A percentile compares a stretch with the other conserved stretches of the same genome.
Conservation (phyloP, 2,113 vertebrate species). For the Coptodon rendalli region DNA sequence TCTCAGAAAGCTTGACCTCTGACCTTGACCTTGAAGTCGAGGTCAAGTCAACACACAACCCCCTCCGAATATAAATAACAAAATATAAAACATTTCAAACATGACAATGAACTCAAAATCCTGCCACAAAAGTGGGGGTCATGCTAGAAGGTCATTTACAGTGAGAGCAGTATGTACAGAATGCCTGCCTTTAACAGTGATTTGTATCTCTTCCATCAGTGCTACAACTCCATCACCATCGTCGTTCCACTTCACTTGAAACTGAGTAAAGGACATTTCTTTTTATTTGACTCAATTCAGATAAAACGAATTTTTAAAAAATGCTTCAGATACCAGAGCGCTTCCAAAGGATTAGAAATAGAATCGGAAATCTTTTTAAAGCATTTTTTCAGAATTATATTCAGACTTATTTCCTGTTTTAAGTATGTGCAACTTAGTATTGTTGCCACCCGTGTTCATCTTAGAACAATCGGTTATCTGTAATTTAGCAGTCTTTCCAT, state of each 20-base stretch:
- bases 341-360: slow-evolving; percentile 26
- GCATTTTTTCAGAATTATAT: background rate
- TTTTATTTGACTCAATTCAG: slow-evolving; percentile 4
- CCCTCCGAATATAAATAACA: background rate
- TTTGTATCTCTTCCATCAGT: background rate
- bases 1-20: background rate
- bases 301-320: background rate
- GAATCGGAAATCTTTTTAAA: background rate
- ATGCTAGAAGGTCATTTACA: background rate
- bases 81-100: background rate
- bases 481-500: background rate
- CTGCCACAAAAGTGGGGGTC: background rate
- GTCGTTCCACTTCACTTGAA: background rate
- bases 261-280: background rate
- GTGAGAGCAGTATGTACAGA: background rate
- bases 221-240: background rate
- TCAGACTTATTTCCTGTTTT: background rate
- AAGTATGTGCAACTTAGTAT: background rate
- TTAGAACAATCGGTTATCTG: background rate
- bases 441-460: background rate
- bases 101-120: background rate
- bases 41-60: background rate
- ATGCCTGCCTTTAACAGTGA: slow-evolving; percentile 12
- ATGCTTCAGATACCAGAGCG: background rate
- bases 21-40: background rate